Evolutionary conservation across 2,888 invertebrate species (phyloP).

Genomic region (Merodon equestris): DNA sequence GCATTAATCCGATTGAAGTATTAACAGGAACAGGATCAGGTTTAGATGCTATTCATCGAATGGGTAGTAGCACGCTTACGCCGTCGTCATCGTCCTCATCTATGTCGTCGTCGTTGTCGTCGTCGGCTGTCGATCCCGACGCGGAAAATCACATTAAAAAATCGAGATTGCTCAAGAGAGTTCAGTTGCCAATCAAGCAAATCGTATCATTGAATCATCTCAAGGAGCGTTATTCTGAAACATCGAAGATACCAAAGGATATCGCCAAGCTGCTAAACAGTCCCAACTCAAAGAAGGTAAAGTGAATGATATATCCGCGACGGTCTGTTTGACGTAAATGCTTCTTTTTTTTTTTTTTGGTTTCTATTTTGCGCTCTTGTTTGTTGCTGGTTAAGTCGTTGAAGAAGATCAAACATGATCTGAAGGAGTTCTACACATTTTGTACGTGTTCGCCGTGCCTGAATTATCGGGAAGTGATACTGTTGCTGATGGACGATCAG

Average conservation of each 20-base stretch:
- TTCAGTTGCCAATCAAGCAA: constrained; percentile 74
- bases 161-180: constrained; percentile 66
- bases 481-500: constrained; percentile 77
- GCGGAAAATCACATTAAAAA: constrained; percentile 33
- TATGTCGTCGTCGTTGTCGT: constrained; percentile 25
- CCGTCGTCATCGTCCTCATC: constrained; percentile 31
- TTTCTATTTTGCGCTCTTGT: constrained; percentile 12
- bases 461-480: constrained; percentile 77
- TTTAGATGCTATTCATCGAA: constrained; percentile 8
- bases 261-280: constrained; percentile 75
- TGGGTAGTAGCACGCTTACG: too few species aligned
- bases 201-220: constrained; percentile 76
- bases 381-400: constrained; percentile 37
- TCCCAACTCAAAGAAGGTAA: constrained; percentile 72
- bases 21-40: constrained; percentile 31
- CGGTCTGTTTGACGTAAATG: background rate
- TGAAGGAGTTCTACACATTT: constrained; percentile 77
- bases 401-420: constrained; percentile 73
- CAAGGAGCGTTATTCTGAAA: constrained; percentile 73
- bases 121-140: constrained; percentile 37
- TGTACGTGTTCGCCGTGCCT: constrained; percentile 77
- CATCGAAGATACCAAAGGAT: constrained; percentile 70
- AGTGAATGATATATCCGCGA: constrained; percentile 18
- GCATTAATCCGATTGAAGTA: constrained; percentile 5
- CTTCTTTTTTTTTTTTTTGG: background rate